These are phyloP conservation scores for Phenganax marumi DNA, from an alignment of 92 coral and sea anemone genomes.

Conservation along the genomic window DNA sequence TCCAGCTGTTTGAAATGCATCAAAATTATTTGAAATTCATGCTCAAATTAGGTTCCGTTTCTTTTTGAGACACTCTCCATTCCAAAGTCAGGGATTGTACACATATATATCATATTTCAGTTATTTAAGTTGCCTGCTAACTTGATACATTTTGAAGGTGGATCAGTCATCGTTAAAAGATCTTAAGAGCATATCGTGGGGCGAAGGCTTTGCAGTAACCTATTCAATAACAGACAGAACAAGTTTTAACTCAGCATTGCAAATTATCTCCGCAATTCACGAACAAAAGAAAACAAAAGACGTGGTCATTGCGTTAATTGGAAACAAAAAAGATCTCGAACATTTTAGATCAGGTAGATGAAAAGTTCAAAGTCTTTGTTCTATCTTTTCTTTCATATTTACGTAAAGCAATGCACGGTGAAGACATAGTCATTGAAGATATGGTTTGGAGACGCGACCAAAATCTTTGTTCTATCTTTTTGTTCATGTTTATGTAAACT, in stretches of 20 bases:
- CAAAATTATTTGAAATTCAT: no score
- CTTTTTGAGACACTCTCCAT: no score
- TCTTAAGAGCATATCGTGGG: conserved; percentile 76
- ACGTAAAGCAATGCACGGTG: no score
- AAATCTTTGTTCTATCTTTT: no score
- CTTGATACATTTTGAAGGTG: not conserved
- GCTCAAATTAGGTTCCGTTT: no score
- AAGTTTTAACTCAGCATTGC: conserved; percentile 88
- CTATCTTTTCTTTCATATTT: not conserved
- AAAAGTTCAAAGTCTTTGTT: not conserved
- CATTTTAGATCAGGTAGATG: conserved; percentile 84
- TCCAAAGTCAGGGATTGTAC: no score
- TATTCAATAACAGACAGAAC: conserved; percentile 94
- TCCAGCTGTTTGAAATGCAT: no score
- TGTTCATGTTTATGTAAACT: no score
- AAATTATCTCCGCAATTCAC: conserved; percentile 78
- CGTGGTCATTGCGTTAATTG: conserved; percentile 87
- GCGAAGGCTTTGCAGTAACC: conserved; percentile 94
- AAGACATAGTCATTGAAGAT: no score
- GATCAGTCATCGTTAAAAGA: conserved; percentile 42
- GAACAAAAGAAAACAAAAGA: conserved; percentile 92
- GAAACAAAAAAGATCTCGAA: conserved; percentile 83
- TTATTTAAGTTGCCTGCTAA: not conserved
- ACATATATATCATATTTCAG: no score
- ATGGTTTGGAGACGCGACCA: no score